Conservation (phyloP, 2,888 invertebrate species). For the Dascillus cervinus region DNA sequence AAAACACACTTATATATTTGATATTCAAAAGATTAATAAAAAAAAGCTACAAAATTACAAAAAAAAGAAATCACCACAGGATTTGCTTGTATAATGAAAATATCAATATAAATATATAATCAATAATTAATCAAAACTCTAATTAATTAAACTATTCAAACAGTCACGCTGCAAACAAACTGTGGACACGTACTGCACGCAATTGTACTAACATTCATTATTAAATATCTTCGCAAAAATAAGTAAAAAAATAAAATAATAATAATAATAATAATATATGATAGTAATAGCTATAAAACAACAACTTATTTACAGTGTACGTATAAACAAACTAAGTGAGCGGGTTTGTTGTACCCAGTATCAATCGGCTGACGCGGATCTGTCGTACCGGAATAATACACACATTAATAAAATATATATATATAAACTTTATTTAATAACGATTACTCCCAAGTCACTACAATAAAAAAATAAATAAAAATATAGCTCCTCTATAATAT, state of each 20-base stretch:
- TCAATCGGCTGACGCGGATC: constrained; percentile 29
- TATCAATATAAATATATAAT: constrained; percentile 42
- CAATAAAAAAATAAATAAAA: constrained; percentile 44
- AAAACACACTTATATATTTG: constrained; percentile 44
- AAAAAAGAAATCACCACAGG: constrained; percentile 38
- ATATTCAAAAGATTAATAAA: constrained; percentile 41
- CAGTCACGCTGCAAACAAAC: constrained; percentile 42
- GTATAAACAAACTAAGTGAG: constrained; percentile 40
- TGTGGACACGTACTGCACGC: constrained; percentile 25
- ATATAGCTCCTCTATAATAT: constrained; percentile 25
- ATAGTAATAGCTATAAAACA: constrained; percentile 45
- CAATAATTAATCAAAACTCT: constrained; percentile 41
- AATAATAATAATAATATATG: constrained; percentile 40
- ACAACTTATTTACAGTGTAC: constrained; percentile 44
- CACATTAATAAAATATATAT: constrained; percentile 21
- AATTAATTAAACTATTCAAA: constrained; percentile 42
- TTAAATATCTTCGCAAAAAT: constrained; percentile 47
- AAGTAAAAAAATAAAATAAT: constrained; percentile 48
- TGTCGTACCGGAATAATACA: constrained; percentile 7
- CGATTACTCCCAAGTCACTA: constrained; percentile 39
- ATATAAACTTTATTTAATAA: constrained; percentile 38
- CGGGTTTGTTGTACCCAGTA: constrained; percentile 18
- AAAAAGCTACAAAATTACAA: constrained; percentile 32
- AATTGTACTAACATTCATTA: constrained; percentile 45
- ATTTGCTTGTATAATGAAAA: constrained; percentile 38